Base-by-base conservation (phyloP, 2,797 vertebrate genomes). In the Spheniscus humboldti region DNA sequence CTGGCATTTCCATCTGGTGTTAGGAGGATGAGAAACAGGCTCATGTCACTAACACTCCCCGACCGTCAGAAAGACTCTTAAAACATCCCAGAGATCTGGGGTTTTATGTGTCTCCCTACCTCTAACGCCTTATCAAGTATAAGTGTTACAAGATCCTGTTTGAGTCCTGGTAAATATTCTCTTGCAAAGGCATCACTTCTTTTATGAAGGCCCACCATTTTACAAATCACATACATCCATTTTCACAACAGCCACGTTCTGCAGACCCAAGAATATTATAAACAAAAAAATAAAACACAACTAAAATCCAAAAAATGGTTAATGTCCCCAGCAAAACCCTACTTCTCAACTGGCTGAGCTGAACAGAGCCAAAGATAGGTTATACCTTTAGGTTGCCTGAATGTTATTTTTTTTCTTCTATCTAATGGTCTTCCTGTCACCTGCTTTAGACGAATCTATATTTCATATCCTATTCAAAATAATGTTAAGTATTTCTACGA, bases 1-100 rank as follows among this genome's bases (percentile, higher is more conserved):
- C 96, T 98, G 95, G 93, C 89, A 96, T 96, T 97, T 96, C 91
- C 90, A 97, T 97, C 89, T 97, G 95, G 94, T 96, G 94, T 94
- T 90, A 94, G 93, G 63, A 94, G 88, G 92, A 97, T 92, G 86
- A 92, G 82, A 96, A 97, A 71, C 94, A 97, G 94, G 71, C 90
- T 96, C 37, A 66, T 89, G 90, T 97, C 92, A 89, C 84, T 73
- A 82, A 94, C 94, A 83, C 56, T 81, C 76, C 48, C n/a, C 13
- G 19, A 84, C 76, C 59, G 0, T 89, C 92, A 90, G 92, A 88
- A 93, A 59, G 64, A 57, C 78, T 80, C 8, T 74, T 82, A 90
- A 39, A 88, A 4, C 71, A 79, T 73, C 77, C 45, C 66, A 62
- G 75, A 72, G 68, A 81, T 33, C 50, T 91, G 94, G 71, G 17